phyloP scores from a whole-genome alignment of 2,888 invertebrate species.

The Clepsis dumicolana region DNA sequence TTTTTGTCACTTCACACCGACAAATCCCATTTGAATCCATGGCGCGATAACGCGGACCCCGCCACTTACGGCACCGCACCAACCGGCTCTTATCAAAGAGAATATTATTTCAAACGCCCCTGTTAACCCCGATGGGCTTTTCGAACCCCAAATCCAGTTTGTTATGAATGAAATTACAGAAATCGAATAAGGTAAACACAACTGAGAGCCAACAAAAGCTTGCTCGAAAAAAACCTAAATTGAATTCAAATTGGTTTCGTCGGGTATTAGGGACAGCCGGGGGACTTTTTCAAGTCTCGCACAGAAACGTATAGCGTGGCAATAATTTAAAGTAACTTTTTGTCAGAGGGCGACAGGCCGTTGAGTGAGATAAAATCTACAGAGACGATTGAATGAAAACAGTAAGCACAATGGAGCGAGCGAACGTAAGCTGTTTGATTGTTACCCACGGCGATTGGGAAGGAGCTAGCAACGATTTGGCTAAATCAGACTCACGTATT shows the following conservation, averaged over 20 bases:
- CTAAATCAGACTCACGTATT: slow-evolving; percentile 30
- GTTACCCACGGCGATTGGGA: slow-evolving; percentile 32
- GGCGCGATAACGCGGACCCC: slow-evolving; percentile 68
- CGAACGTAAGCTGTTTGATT: slow-evolving; percentile 46
- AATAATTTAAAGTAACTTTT: slow-evolving; percentile 82
- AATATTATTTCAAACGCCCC: slow-evolving; percentile 86
- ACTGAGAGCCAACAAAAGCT: slow-evolving; percentile 85
- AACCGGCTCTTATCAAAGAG: slow-evolving; percentile 85
- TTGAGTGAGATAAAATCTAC: slow-evolving; percentile 65
- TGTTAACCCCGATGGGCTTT: slow-evolving; percentile 84
- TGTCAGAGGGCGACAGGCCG: slow-evolving; percentile 72
- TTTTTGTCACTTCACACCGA: slow-evolving; percentile 85
- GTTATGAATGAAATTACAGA: slow-evolving; percentile 87
- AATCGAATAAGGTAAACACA: slow-evolving; percentile 87
- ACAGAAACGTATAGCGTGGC: slow-evolving; percentile 69
- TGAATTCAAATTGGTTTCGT: slow-evolving; percentile 87
- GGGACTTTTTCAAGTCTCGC: slow-evolving; percentile 77
- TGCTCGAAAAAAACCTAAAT: slow-evolving; percentile 85
- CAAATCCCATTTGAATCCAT: slow-evolving; percentile 79
- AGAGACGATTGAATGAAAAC: slow-evolving; percentile 71
- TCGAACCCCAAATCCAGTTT: slow-evolving; percentile 85
- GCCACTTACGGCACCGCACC: slow-evolving; percentile 69
- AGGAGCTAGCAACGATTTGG: slow-evolving; percentile 26
- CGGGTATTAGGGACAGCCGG: slow-evolving; percentile 83
- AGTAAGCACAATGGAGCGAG: slow-evolving; percentile 55